Base-by-base conservation (phyloP, 2,113 vertebrate species). In the Lophius piscatorius region DNA sequence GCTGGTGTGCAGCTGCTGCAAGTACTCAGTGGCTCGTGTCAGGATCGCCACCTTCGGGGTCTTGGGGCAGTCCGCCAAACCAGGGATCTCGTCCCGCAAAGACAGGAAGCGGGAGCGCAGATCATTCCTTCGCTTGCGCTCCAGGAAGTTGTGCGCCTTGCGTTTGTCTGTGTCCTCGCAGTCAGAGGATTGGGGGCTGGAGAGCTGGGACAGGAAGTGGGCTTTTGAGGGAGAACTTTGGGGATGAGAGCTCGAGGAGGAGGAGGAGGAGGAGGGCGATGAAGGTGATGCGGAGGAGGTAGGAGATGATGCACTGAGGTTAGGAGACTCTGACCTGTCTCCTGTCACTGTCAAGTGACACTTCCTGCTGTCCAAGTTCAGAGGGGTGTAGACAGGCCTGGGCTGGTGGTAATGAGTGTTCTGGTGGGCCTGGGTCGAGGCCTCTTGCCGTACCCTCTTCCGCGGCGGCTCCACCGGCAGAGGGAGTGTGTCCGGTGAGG, bases 31-130 rank as follows among this genome's bases (percentile, higher is more conserved):
- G 26, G 96, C 95, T 52, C 94, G 94, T 59, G 94, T 95, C 76
- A 98, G 88, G 81, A 98, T 97, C 48, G 97, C 95, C 69, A 98
- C 97, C 72, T 98, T 98, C 5, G 97, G 94, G 0, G 96, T 94
- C 74, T 97, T 98, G 78, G 94, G 93, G 74, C 94, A 95, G 84
- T 93, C 90, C 33, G 91, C 93, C 1, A 98, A 88, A 17, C 93
- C 92, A 0, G 97, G 97, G 59, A 98, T 94, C 85, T 97, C 93
- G 73, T 97, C 96, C 78, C 95, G 87, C 65, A 98, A 83, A 0
- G 93, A 94, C 84, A 96, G 87, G 83, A 98, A 98, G 1, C 97
- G 90, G 0, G 95, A 98, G 46, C 97, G 95, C 33, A 98, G 91
- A 76, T 98, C 96, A 0, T 98, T 97, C 33, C 96, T 91, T 1